Evolutionary conservation across 2,113 vertebrate species (phyloP), one percentile per base, ranked within the genome.

Genomic region (Pandion haliaetus): DNA sequence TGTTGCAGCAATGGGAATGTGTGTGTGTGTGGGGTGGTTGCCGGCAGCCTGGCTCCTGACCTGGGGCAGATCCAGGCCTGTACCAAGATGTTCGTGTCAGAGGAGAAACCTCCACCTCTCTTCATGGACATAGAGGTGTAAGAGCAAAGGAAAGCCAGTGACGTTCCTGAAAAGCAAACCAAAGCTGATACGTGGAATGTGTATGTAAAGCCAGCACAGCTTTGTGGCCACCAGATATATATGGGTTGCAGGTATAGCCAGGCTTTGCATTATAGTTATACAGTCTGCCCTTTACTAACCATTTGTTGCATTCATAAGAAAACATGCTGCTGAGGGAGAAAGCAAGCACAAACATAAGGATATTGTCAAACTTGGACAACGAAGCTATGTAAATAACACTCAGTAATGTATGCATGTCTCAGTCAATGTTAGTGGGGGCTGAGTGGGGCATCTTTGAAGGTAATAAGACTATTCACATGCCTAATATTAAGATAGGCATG

Each of bases 401-500:
- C 49, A 63, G 31, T 67, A 82, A 55, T 8, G 16, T 25, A 65
- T 81, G 26, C 36, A 38, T 24, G 57, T 74, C 76, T 90, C 66
- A 70, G 32, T 40, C 42, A 74, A 47, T 0, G 0, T 40, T 73
- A 67, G 55, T 24, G 12, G n/a, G 40, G 45, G 45, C 23, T 0
- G 2, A 52, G 52, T 84, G 59, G 14, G 57, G 36, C 21, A 54
- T 19, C 87, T 89, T 74, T 71, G 83, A 58, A 90, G 7, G 31
- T 63, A 63, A 3, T 50, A 70, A 58, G 32, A 87, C 10, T 71
- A 76, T 89, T 87, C 88, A 79, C 36, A 67, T 42, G 17, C 28
- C 52, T 91, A 71, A 65, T 82, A 81, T 57, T 89, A 84, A 86
- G 86, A n/a, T 13, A 71, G 82, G 25, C 24, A 34, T 52, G 25